These are phyloP conservation scores for Drosophila bifasciata DNA, from an alignment of 1,140 invertebrate species.

Conservation along the genomic window DNA sequence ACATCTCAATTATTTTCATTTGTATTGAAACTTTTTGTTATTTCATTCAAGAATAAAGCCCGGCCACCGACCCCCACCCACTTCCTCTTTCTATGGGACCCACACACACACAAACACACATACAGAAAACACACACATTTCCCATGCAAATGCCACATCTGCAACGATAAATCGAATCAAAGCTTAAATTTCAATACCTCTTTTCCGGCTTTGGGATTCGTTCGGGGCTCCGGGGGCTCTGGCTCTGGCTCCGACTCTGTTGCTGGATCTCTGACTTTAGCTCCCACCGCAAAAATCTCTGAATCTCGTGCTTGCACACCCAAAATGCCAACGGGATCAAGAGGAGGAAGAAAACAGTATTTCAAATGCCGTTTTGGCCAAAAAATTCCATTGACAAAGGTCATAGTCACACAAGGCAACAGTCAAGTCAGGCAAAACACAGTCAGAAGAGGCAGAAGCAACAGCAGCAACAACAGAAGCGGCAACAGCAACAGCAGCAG, in stretches of 20 bases:
- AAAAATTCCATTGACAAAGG: slow-evolving; percentile 79
- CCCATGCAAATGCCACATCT: slow-evolving; percentile 20
- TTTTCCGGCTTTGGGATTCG: slow-evolving; percentile 30
- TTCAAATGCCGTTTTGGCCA: slow-evolving; percentile 43
- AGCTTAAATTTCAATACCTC: slow-evolving; percentile 36
- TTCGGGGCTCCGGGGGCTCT: neutral
- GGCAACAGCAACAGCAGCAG: neutral
- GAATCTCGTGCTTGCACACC: slow-evolving; percentile 27
- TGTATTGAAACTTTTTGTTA: slow-evolving; percentile 5
- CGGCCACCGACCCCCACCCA: too few species aligned
- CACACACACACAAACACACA: too few species aligned
- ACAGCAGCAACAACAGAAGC: slow-evolving; percentile 24
- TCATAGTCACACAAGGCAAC: slow-evolving; percentile 62
- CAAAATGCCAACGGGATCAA: slow-evolving; percentile 37
- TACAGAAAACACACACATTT: slow-evolving; percentile 3
- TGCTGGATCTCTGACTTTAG: neutral
- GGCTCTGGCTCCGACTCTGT: too few species aligned
- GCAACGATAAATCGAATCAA: slow-evolving; percentile 53
- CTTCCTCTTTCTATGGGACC: neutral
- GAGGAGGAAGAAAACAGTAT: neutral
- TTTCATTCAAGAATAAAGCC: neutral
- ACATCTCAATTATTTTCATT: neutral
- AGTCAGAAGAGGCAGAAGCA: slow-evolving; percentile 31
- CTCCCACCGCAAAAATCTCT: slow-evolving; percentile 26
- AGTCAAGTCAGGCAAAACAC: slow-evolving; percentile 19